Evolutionary conservation across 2,888 invertebrate genomes (phyloP).

Genomic region (Vanessa cardui): DNA sequence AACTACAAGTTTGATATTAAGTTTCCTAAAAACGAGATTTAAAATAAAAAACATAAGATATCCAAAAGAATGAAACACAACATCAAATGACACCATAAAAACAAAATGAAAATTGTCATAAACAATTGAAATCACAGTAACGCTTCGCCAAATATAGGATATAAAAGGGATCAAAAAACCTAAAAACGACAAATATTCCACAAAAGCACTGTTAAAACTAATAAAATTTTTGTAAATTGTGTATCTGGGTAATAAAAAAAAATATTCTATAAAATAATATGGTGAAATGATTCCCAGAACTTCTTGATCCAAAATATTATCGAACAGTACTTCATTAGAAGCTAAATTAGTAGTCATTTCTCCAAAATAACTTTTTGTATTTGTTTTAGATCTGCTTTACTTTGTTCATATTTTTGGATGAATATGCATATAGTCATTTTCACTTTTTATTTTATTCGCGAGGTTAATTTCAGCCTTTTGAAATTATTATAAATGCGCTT

Average conservation of each 20-base stretch:
- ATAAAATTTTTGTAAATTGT: constrained; percentile 24
- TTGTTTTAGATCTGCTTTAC: too few relatives aligned
- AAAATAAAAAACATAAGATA: not conserved
- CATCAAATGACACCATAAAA: not conserved
- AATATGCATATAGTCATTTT: too few relatives aligned
- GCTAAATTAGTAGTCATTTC: not conserved
- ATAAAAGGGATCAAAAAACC: not conserved
- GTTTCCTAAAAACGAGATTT: not conserved
- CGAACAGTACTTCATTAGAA: constrained; percentile 13
- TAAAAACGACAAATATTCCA: constrained; percentile 3
- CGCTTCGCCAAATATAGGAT: not conserved
- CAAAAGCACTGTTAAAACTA: constrained; percentile 12
- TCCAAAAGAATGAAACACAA: not conserved
- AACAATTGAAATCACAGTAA: too few relatives aligned
- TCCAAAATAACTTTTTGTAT: not conserved
- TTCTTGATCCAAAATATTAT: constrained; percentile 20
- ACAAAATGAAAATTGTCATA: too few relatives aligned
- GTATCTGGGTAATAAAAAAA: constrained; percentile 24
- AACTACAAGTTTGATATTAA: not conserved
- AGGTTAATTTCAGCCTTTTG: too few relatives aligned
- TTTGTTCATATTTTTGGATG: too few relatives aligned
- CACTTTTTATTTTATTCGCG: too few relatives aligned
- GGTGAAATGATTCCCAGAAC: constrained; percentile 17
- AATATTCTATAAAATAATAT: constrained; percentile 16
- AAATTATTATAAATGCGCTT: not conserved